Evolutionary conservation across 2,113 vertebrate species (phyloP).

Genomic region (Morone chrysops): DNA sequence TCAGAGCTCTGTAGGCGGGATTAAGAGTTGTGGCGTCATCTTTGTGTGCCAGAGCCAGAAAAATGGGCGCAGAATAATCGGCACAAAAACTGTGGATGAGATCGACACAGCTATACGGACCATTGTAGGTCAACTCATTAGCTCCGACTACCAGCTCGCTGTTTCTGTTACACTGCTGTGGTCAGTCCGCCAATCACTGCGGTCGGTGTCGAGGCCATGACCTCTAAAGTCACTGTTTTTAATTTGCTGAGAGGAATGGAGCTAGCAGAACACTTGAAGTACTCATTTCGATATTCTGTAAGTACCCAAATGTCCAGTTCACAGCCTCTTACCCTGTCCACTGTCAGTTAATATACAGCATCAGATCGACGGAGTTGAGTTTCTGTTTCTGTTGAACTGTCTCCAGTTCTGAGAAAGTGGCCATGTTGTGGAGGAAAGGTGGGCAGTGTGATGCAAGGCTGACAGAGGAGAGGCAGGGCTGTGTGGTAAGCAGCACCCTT

Average conservation of each 20-base stretch:
- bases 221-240: too few species aligned
- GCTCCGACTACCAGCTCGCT: too few species aligned
- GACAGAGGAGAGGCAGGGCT: conserved; percentile 1
- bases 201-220: too few species aligned
- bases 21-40: not conserved
- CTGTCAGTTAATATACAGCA: not conserved
- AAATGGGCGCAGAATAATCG: not conserved
- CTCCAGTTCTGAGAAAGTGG: not conserved
- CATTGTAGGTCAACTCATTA: too few species aligned
- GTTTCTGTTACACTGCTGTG: too few species aligned
- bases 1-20: not conserved
- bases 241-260: too few species aligned
- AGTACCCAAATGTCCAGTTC: too few species aligned
- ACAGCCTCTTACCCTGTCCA: not conserved
- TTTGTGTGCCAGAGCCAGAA: not conserved
- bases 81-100: not conserved
- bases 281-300: too few species aligned
- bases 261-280: too few species aligned
- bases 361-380: not conserved
- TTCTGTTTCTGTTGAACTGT: not conserved
- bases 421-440: conserved; percentile 14
- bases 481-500: conserved; percentile 42
- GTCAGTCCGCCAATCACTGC: too few species aligned
- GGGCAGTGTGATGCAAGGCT: not conserved
- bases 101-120: not conserved